Percentiles rank a stretch among this genome's conserved stretches.
Evolutionary conservation across 1,140 invertebrate genomes (phyloP).

Genomic region (Elymnias hypermnestra): DNA sequence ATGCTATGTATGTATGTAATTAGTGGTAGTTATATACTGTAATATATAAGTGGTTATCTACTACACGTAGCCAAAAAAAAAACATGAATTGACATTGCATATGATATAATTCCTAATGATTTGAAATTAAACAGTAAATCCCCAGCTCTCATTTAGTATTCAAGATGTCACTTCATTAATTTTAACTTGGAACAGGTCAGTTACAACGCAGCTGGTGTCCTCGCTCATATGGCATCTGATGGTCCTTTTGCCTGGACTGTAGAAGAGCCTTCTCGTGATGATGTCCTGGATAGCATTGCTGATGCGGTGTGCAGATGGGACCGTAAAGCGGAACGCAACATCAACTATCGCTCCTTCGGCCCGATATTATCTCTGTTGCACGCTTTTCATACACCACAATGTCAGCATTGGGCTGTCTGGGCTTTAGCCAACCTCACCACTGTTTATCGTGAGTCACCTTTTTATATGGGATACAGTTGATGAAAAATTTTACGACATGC

Average conservation of each 20-base stretch:
- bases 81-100: too few relatives aligned
- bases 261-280: constrained; percentile 80
- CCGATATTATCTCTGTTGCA: constrained; percentile 90
- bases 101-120: too few relatives aligned
- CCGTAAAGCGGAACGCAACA: constrained; percentile 90
- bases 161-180: too few relatives aligned
- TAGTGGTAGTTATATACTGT: too few relatives aligned
- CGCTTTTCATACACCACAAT: constrained; percentile 90
- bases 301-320: constrained; percentile 92
- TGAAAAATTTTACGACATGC: background rate
- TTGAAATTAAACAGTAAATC: too few relatives aligned
- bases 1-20: too few relatives aligned
- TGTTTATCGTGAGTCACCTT: constrained; percentile 87
- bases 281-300: constrained; percentile 86
- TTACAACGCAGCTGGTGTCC: constrained; percentile 97
- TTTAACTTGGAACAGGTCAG: constrained; percentile 91
- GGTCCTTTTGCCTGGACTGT: constrained; percentile 90
- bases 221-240: constrained; percentile 96
- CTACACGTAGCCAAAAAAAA: too few relatives aligned
- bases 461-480: background rate
- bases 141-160: too few relatives aligned
- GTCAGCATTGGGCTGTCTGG: constrained; percentile 98
- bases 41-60: too few relatives aligned
- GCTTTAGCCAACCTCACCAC: constrained; percentile 96
- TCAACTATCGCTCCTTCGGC: constrained; percentile 97